These are phyloP conservation scores for Cygnus buccinator DNA, from an alignment of 2,113 vertebrate genomes.

Conservation along the genomic window DNA sequence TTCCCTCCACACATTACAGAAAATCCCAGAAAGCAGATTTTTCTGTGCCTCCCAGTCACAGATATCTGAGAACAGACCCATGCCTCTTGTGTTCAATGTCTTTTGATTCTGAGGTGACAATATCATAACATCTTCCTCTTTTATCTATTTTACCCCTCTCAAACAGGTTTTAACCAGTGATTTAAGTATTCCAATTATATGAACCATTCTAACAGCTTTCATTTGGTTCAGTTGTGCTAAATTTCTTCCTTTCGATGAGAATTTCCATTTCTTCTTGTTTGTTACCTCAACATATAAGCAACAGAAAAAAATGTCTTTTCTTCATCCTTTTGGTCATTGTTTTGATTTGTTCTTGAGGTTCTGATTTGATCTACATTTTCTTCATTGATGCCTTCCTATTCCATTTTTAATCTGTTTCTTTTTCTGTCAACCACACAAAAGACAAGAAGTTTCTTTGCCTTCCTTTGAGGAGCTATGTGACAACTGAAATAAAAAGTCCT, in stretches of 20 bases:
- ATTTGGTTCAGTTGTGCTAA: not conserved
- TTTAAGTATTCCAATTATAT: not conserved
- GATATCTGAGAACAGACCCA: not conserved
- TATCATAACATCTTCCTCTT: not conserved
- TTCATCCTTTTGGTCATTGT: not conserved
- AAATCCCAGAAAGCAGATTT: not conserved
- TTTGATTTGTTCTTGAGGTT: not conserved
- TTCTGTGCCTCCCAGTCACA: not conserved
- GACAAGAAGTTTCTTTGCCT: rapidly evolving
- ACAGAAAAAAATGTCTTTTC: not conserved
- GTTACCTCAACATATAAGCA: not conserved
- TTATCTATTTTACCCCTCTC: not conserved
- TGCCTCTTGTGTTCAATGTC: not conserved
- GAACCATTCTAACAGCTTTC: not conserved
- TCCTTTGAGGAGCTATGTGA: not conserved
- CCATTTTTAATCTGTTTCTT: not conserved
- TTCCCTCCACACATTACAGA: rapidly evolving
- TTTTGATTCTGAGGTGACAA: not conserved
- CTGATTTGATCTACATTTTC: not conserved
- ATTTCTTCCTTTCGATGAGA: not conserved
- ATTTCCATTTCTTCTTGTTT: not conserved
- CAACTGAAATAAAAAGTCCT: not conserved
- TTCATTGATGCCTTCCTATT: not conserved
- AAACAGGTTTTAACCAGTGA: not conserved
- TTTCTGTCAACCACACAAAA: not conserved